A percentile compares a stretch with the other conserved stretches of the same genome.
phyloP scores from a whole-genome alignment of 92 coral and sea anemone species.

The Parazoanthus atlanticus region DNA sequence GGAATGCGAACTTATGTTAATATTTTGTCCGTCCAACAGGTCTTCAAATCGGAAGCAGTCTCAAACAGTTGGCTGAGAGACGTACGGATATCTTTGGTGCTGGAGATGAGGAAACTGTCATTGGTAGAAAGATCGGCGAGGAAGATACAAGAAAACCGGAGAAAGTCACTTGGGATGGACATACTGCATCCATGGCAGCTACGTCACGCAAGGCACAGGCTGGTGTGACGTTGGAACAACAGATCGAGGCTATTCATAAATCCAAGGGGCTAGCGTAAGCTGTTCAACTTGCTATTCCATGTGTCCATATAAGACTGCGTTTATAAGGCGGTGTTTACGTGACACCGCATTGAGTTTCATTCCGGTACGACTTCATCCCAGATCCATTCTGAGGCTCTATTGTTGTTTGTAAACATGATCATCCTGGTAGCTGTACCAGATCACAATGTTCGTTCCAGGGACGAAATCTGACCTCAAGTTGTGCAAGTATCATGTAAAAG shows the following conservation, averaged over 20 bases:
- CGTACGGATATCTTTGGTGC: constrained; percentile 99
- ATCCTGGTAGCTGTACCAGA: too few relatives aligned
- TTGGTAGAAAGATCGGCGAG: constrained; percentile 97
- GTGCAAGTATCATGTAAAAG: too few relatives aligned
- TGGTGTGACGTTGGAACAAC: constrained; percentile 94
- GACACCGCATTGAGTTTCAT: background rate
- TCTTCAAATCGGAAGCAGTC: constrained; percentile 92
- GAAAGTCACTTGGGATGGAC: constrained; percentile 99
- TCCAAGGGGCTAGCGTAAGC: constrained; percentile 97
- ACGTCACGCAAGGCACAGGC: constrained; percentile 97
- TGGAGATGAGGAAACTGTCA: constrained; percentile 98
- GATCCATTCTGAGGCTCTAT: too few relatives aligned
- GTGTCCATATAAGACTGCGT: background rate
- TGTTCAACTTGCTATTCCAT: background rate
- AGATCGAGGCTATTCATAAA: constrained; percentile 98
- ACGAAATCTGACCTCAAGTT: too few relatives aligned
- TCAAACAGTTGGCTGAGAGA: constrained; percentile 94
- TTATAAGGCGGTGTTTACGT: background rate
- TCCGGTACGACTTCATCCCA: too few relatives aligned
- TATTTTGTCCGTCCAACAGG: constrained; percentile 48
- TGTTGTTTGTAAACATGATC: too few relatives aligned
- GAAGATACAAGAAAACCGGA: constrained; percentile 93
- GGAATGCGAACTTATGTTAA: background rate
- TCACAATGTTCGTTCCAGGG: too few relatives aligned
- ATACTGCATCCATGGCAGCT: constrained; percentile 96